A percentile compares a stretch with the other conserved stretches of the same genome.
Evolutionary conservation across 2,888 invertebrate species (phyloP).

Genomic region (Metopia argyrocephala): DNA sequence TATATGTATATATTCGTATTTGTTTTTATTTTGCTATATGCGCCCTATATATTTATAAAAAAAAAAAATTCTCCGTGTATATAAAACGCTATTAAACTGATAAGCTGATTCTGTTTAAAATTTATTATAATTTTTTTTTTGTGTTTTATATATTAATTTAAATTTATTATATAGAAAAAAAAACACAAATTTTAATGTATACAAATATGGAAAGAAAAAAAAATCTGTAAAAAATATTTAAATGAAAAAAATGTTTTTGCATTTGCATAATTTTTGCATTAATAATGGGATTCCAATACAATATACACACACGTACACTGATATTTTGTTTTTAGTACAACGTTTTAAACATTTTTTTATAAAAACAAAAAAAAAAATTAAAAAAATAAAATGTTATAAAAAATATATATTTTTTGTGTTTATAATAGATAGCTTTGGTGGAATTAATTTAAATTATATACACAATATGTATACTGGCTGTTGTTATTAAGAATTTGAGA

Average conservation of each 20-base stretch:
- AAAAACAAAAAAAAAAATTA: background rate
- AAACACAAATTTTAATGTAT: conserved; percentile 3
- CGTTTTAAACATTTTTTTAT: background rate
- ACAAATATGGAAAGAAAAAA: conserved; percentile 19
- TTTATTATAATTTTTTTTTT: conserved; percentile 7
- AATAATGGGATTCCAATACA: conserved; percentile 60
- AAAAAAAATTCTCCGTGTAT: too few species aligned
- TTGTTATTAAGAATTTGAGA: conserved; percentile 59
- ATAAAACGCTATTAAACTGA: conserved; percentile 51
- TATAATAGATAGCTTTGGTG: conserved; percentile 56
- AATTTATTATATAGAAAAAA: conserved; percentile 52
- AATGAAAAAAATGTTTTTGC: conserved; percentile 32
- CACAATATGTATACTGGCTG: conserved; percentile 13
- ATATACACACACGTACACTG: conserved; percentile 32
- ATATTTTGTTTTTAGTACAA: background rate
- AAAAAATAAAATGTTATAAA: background rate
- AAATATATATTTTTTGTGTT: conserved; percentile 20
- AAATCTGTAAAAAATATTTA: conserved; percentile 9
- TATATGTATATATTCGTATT: background rate
- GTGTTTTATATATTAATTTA: conserved; percentile 26
- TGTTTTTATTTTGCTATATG: conserved; percentile 9
- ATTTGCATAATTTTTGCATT: conserved; percentile 65
- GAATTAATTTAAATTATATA: conserved; percentile 64
- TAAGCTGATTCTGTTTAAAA: conserved; percentile 50
- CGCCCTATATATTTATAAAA: conserved; percentile 19